Evolutionary conservation across 2,113 vertebrate genomes (phyloP), one percentile per base, ranked within the genome.

Genomic region (Megaceryle maxima): DNA sequence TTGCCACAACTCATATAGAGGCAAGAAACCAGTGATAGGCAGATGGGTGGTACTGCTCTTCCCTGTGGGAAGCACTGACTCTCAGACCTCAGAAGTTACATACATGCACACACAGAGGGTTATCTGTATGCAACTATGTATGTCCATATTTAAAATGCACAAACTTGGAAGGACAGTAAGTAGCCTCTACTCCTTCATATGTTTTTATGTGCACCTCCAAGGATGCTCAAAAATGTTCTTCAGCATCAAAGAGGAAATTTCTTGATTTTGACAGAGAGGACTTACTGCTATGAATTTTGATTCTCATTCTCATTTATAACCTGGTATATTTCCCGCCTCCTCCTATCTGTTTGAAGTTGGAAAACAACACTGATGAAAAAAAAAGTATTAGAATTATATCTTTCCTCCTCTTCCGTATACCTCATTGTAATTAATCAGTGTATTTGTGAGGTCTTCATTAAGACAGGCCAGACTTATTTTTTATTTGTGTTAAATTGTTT

Each of bases 381-480:
- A 59, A 79, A 73, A 59, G 29, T 81, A 74, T 88, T 87, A 90
- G 44, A 92, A 73, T 50, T 13, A 50, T 67, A 26, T 86, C 70
- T 74, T 80, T 21, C 4, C 48, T n/a, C 28, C 37, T 11, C 7
- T 17, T 39, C 68, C 20, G 39, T 48, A 18, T 35, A 88, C 57
- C 67, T 96, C 86, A 46, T 63, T 96, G 41, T 63, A 93, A 96
- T 97, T 94, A 69, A 80, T 74, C 88, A 53, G 57, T 90, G 79
- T 87, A 66, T 97, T 97, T 92, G 91, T 91, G 91, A 93, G 92
- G 60, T 85, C 94, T 97, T 96, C 95, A 94, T 94, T 94, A 97
- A 96, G 93, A 83, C 67, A 97, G 55, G 84, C 29, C 10, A 82
- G 87, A 95, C 92, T 90, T 96, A 90, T 94, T 97, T 97, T 91